Evolutionary conservation across 2,113 vertebrate genomes (phyloP), one percentile per base, ranked within the genome.

Genomic region (Cyphomyrus plagiostoma): DNA sequence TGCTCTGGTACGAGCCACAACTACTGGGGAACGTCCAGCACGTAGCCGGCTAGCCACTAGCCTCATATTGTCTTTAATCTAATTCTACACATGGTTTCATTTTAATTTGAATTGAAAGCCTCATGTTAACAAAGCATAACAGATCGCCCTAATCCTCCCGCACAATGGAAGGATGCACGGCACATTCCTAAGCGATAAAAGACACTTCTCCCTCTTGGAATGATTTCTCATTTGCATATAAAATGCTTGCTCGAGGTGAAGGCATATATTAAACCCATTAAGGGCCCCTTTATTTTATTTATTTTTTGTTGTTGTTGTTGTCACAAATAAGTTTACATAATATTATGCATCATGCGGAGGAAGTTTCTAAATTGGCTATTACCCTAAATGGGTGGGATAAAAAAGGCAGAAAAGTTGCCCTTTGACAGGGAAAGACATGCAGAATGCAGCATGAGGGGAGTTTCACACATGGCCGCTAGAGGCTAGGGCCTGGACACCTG

Each of bases 51-150:
- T 93, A 92, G 92, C 93, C 93, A 92, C 94, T 94, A 93, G 93
- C 92, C 91, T 84, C 93, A 93, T 92, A 94, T 95, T 94, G 94
- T 95, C 93, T 96, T 95, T 95, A 95, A 95, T 96, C 94, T 94
- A 96, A 95, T 95, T 96, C 94, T 96, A 94, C 94, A 95, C 95
- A 95, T 95, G 94, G 94, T 95, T 95, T 94, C 91, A 91, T 93
- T 96, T 95, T 94, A 95, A 93, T 94, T 93, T 92, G 91, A 95
- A 95, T 96, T 95, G 95, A 96, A 95, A 95, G 94, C 94, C 93
- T 92, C 92, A 92, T 96, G 95, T 95, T 95, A 94, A 96, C 95
- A 95, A 94, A 95, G 94, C 95, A 95, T 94, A 96, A 96, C 95
- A 95, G 94, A 95, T 95, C 94, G 94, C 93, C 92, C 93, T 95